Conservation (phyloP, 92 coral and sea anemone species). For the Phenganax marumi region DNA sequence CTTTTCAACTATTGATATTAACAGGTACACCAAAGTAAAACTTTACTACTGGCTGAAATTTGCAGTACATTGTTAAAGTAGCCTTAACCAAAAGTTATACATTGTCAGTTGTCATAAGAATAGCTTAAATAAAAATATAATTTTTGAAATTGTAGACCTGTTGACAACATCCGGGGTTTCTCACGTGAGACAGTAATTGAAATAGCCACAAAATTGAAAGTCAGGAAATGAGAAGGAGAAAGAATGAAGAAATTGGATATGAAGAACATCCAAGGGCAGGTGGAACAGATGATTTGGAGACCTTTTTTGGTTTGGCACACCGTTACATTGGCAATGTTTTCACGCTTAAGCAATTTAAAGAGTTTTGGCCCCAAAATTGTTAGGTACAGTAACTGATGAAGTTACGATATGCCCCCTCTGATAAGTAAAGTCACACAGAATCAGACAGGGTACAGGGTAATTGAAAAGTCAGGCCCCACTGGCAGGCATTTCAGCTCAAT, state of each 20-base stretch:
- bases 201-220: constrained; percentile 48
- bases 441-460: neutral
- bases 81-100: too few relatives aligned
- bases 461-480: too few relatives aligned
- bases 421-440: neutral
- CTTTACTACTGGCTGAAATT: neutral
- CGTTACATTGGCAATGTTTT: constrained; percentile 59
- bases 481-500: too few relatives aligned
- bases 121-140: too few relatives aligned
- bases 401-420: neutral
- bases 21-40: constrained; percentile 10
- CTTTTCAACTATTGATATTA: constrained; percentile 40
- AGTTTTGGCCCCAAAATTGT: constrained; percentile 62
- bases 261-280: constrained; percentile 49
- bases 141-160: constrained; percentile 37
- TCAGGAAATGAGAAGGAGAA: constrained; percentile 37
- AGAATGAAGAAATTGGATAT: constrained; percentile 32
- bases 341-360: constrained; percentile 64
- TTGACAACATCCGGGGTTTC: constrained; percentile 57
- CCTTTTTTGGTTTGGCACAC: constrained; percentile 47
- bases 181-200: constrained; percentile 62
- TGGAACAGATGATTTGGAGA: constrained; percentile 53
- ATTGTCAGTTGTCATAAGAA: too few relatives aligned
- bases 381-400: constrained; percentile 31
- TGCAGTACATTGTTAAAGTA: too few relatives aligned